Percentiles rank a stretch among this genome's conserved stretches.
These are phyloP conservation scores for Drosophila watanabei DNA, from an alignment of 1,140 invertebrate genomes.

Conservation along the genomic window DNA sequence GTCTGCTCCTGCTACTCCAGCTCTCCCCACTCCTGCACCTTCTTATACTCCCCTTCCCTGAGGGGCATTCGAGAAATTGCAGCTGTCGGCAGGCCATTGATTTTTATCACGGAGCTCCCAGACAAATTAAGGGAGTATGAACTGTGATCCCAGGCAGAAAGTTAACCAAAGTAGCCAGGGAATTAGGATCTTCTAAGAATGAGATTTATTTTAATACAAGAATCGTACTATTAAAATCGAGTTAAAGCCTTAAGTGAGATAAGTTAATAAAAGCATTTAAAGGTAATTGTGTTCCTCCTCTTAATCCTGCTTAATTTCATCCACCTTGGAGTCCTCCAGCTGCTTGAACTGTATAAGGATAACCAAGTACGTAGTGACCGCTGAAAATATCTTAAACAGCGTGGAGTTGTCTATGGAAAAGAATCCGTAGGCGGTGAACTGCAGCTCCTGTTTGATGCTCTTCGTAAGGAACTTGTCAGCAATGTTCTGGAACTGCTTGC, in stretches of 20 bases:
- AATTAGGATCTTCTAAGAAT: no score
- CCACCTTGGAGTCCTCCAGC: conserved; percentile 78
- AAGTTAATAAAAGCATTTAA: not conserved
- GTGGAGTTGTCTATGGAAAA: conserved; percentile 84
- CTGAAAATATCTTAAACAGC: conserved; percentile 83
- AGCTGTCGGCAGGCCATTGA: conserved; percentile 19
- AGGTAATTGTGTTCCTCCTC: not conserved
- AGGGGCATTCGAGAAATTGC: conserved; percentile 11
- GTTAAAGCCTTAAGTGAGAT: not conserved
- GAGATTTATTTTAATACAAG: not conserved
- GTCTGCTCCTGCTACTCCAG: not conserved
- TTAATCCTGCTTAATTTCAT: conserved; percentile 33
- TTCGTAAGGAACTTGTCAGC: conserved; percentile 84
- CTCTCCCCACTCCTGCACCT: not conserved
- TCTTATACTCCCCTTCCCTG: not conserved
- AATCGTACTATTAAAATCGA: not conserved
- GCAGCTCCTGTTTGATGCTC: conserved; percentile 82
- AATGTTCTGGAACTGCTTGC: conserved; percentile 81
- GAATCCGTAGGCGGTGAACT: conserved; percentile 84
- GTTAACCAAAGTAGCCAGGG: not conserved
- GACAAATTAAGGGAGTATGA: conserved; percentile 14
- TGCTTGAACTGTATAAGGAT: conserved; percentile 84
- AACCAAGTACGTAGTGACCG: conserved; percentile 81
- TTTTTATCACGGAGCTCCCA: conserved; percentile 20
- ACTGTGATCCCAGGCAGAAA: not conserved